These are phyloP conservation scores for Helostoma temminkii DNA, from an alignment of 2,797 vertebrate genomes.

Conservation along the genomic window DNA sequence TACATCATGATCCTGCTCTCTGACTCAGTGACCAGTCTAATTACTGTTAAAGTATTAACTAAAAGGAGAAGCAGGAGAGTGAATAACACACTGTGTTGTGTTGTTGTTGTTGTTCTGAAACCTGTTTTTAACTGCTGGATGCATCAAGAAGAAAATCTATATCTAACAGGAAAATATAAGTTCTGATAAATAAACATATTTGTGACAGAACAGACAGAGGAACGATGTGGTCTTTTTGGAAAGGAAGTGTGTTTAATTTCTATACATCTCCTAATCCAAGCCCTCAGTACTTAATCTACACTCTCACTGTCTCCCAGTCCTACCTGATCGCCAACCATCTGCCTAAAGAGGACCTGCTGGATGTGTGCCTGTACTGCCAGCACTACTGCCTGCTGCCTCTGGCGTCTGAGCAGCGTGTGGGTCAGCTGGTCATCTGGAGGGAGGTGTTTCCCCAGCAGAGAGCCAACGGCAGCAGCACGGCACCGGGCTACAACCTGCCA, in stretches of 20 bases:
- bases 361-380: slow-evolving; percentile 92
- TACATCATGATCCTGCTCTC: slow-evolving; percentile 7
- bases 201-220: not conserved
- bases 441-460: slow-evolving; percentile 92
- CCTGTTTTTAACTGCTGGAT: not conserved
- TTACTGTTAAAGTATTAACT: slow-evolving; percentile 31
- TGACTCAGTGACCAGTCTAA: slow-evolving; percentile 4
- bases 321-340: slow-evolving; percentile 95
- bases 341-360: slow-evolving; percentile 92
- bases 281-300: not conserved
- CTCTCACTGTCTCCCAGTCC: slow-evolving; percentile 79
- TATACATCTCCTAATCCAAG: no score
- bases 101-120: not conserved
- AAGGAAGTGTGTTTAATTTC: not conserved
- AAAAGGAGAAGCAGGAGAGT: not conserved
- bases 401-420: slow-evolving; percentile 88
- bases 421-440: slow-evolving; percentile 95
- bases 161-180: not conserved
- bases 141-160: not conserved
- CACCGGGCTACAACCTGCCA: slow-evolving; percentile 68
- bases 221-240: not conserved
- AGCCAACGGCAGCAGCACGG: slow-evolving; percentile 36
- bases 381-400: slow-evolving; percentile 92
- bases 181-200: not conserved
- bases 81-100: not conserved